phyloP scores from a whole-genome alignment of 2,888 invertebrate genomes.

The Caenorhabditis uteleia region DNA sequence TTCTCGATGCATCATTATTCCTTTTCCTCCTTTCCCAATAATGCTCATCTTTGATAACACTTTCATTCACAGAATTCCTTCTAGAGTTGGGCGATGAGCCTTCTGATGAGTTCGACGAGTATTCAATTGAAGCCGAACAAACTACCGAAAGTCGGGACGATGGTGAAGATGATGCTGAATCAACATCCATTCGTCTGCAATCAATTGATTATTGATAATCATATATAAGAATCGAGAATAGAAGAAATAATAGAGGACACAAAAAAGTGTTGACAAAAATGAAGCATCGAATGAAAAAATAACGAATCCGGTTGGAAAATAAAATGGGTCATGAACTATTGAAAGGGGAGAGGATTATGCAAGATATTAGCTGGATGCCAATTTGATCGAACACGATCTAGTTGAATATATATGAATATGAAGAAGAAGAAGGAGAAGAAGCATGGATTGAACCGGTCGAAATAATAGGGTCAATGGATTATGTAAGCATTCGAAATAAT shows the following conservation, averaged over 20 bases:
- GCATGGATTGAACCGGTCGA: too few relatives aligned
- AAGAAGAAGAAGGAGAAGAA: too few relatives aligned
- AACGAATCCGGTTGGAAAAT: too few relatives aligned
- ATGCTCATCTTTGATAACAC: slow-evolving; percentile 48
- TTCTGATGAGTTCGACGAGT: slow-evolving; percentile 54
- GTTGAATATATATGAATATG: too few relatives aligned
- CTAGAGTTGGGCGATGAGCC: slow-evolving; percentile 53
- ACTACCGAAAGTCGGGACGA: slow-evolving; percentile 54
- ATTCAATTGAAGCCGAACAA: slow-evolving; percentile 51
- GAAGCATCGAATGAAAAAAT: slow-evolving; percentile 4
- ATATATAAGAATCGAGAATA: too few relatives aligned
- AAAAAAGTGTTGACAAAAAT: not conserved
- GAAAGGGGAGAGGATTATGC: too few relatives aligned
- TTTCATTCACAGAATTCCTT: slow-evolving; percentile 49
- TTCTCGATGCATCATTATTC: slow-evolving; percentile 49
- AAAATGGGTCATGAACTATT: not conserved
- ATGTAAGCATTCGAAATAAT: too few relatives aligned
- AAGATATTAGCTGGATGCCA: too few relatives aligned
- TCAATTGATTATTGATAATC: too few relatives aligned
- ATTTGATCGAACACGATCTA: too few relatives aligned
- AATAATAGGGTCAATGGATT: too few relatives aligned
- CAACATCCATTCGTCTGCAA: slow-evolving; percentile 56
- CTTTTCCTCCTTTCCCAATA: slow-evolving; percentile 76
- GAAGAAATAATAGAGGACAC: too few relatives aligned
- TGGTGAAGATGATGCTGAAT: slow-evolving; percentile 46